A percentile compares a stretch with the other conserved stretches of the same genome.
Conservation (phyloP, 2,113 vertebrate genomes). For the Microcebus lehilahytsara region DNA sequence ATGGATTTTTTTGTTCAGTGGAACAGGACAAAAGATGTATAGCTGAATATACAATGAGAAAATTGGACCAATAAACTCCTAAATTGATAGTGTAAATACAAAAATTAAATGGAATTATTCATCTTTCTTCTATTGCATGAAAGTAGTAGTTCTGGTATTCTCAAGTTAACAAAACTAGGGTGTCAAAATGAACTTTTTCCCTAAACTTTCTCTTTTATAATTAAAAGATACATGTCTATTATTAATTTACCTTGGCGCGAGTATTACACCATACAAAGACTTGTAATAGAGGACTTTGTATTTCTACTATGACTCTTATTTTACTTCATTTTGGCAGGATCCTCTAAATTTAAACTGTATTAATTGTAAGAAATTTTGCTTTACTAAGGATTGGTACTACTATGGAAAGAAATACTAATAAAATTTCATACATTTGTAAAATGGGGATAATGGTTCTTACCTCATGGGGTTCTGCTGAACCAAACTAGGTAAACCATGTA, state of each 20-base stretch:
- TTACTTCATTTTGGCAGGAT: slow-evolving; percentile 23
- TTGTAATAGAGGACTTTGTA: background rate
- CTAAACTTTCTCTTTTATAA: background rate
- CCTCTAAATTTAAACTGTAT: slow-evolving; percentile 35
- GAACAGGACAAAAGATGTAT: background rate
- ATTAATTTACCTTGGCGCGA: background rate
- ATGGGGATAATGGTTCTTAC: background rate
- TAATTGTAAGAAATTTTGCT: background rate
- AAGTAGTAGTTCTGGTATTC: background rate
- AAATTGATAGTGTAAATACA: background rate
- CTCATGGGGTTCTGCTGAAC: background rate
- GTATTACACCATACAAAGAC: background rate
- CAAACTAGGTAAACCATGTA: background rate
- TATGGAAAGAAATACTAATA: background rate
- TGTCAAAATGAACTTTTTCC: slow-evolving; percentile 5
- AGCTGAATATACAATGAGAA: background rate
- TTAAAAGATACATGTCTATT: background rate
- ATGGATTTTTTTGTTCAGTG: background rate
- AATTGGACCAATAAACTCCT: background rate
- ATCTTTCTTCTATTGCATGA: background rate
- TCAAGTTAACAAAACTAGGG: background rate
- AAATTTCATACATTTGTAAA: slow-evolving; percentile 20
- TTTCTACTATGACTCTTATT: background rate
- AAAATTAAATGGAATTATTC: slow-evolving; percentile 37
- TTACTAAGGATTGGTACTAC: background rate